Base-by-base conservation (phyloP, 35 echinoderm and acorn worm species). In the Anneissia japonica region DNA sequence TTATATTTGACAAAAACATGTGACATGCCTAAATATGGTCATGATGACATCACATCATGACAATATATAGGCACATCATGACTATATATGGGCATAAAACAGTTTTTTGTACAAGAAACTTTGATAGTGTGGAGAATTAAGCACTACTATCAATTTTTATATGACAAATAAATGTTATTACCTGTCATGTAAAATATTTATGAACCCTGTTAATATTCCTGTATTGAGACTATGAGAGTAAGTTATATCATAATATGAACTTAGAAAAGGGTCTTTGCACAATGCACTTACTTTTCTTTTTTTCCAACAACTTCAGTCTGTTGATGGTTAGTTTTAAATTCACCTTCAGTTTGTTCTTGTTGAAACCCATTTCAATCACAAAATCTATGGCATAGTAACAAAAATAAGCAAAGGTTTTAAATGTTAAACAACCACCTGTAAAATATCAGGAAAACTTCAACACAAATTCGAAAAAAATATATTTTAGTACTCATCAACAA, bases 271-370 rank as follows among this genome's bases (percentile, higher is more conserved):
- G 11, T 78, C 11, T 31, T 31, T 14, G 31, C 14, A 81, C n/a
- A 30, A 36, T 9, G n/a, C 5, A 84, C 95, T 97, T 97, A 97
- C 95, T 97, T 74, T 97, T 97, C 77, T 97, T 97, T 81, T 93
- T 97, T 78, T 97, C 95, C 86, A 97, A 51, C 36, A 97, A 83
- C 73, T 97, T 97, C 28, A 97, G 56, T 51, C 95, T 91, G 76
- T 93, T 93, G 40, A 97, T 91, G 17, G 89, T 30, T 9, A 97
- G 88, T 51, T 86, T 83, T 14, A 93, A 79, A 39, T 91, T 91
- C 36, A 92, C 93, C 26, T 76, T 91, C 14, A 97, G 55, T 82
- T 97, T 97, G 4, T 32, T 75, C 14, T 51, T 40, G 23, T 37
- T 93, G 34, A 90, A 93, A 3, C 95, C 95, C n/a, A 36, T 40